A percentile compares a stretch with the other conserved stretches of the same genome.
These are phyloP conservation scores for Leptopterna dolabrata DNA, from an alignment of 2,888 invertebrate genomes.

Conservation along the genomic window DNA sequence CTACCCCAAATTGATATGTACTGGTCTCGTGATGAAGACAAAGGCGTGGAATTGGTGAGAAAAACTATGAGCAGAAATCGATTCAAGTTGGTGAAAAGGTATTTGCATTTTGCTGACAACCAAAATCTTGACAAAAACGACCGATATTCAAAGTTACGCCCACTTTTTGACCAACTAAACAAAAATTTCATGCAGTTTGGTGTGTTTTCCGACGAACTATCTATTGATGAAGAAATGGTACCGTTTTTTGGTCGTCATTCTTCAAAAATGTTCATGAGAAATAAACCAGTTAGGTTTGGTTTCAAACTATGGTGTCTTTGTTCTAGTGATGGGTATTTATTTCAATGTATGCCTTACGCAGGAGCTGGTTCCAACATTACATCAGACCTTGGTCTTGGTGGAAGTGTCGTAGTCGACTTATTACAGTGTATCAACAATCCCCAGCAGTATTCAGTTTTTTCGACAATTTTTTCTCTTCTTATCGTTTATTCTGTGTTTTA, in stretches of 20 bases:
- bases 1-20: conserved; percentile 39
- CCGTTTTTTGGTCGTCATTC: not conserved
- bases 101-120: conserved; percentile 21
- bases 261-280: not conserved
- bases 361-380: no score
- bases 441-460: no score
- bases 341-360: no score
- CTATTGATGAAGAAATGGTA: not conserved
- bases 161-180: not conserved
- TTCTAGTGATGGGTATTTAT: not conserved
- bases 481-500: no score
- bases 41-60: no score
- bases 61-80: not conserved
- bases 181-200: conserved; percentile 7
- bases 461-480: no score
- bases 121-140: not conserved
- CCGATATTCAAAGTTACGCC: not conserved
- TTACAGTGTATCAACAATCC: no score
- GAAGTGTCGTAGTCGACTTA: no score
- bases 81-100: not conserved
- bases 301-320: not conserved
- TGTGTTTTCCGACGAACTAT: not conserved
- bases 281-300: not conserved
- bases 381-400: no score
- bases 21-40: not conserved